These are phyloP conservation scores for Brachyptera risi DNA, from an alignment of 2,888 invertebrate genomes.

Conservation along the genomic window DNA sequence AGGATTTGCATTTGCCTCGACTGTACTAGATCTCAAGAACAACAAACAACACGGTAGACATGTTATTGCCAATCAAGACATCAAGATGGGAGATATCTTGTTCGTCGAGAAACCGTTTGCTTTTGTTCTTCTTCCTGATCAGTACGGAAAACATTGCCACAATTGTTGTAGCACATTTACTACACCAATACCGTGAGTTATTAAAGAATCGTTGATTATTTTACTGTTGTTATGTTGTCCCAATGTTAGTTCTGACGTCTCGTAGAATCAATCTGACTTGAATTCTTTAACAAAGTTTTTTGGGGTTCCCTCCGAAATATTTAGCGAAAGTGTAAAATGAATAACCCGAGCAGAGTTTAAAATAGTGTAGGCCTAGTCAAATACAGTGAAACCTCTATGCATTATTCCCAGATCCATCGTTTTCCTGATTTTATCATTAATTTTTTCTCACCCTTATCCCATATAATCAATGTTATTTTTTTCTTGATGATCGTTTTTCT, in stretches of 20 bases:
- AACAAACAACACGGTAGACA: conserved; percentile 53
- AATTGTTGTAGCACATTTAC: conserved; percentile 61
- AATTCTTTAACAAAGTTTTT: neutral
- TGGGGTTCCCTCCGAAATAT: too few relatives aligned
- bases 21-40: conserved; percentile 38
- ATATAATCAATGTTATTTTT: too few relatives aligned
- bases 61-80: conserved; percentile 56
- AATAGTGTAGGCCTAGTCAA: too few relatives aligned
- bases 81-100: conserved; percentile 65
- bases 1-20: conserved; percentile 53
- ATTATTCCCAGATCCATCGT: too few relatives aligned
- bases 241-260: too few relatives aligned
- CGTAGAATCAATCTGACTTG: too few relatives aligned
- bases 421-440: too few relatives aligned
- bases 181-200: conserved; percentile 62
- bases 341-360: too few relatives aligned
- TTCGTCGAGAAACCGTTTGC: conserved; percentile 79
- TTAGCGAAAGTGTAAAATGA: neutral
- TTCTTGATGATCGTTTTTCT: too few relatives aligned
- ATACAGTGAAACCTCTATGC: too few relatives aligned
- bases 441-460: too few relatives aligned
- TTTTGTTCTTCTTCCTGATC: conserved; percentile 61
- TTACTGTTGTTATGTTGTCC: too few relatives aligned
- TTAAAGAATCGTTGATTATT: conserved; percentile 1
- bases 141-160: conserved; percentile 59